A percentile compares a stretch with the other conserved stretches of the same genome.
Conservation (phyloP, 92 coral and sea anemone genomes). For the Palythoa grandiflora region DNA sequence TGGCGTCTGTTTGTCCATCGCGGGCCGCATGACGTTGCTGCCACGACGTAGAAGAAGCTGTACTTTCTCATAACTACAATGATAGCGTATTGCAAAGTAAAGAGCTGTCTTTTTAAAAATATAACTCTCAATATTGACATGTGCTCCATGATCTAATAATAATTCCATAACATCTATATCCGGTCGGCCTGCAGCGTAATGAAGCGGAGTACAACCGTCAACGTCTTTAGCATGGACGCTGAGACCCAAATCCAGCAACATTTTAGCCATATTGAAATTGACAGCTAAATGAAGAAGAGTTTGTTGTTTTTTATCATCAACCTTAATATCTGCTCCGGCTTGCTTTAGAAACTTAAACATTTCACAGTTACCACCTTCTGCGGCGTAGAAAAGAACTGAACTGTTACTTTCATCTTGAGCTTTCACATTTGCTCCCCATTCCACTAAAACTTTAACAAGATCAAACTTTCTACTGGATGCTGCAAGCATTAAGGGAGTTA, state of each 20-base stretch:
- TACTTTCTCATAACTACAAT: constrained; percentile 32
- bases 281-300: constrained; percentile 36
- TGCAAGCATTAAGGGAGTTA: constrained; percentile 40
- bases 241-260: constrained; percentile 35
- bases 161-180: constrained; percentile 29
- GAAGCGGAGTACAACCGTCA: constrained; percentile 39
- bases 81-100: constrained; percentile 40
- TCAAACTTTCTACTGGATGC: constrained; percentile 38
- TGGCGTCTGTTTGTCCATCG: constrained; percentile 48
- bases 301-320: constrained; percentile 42
- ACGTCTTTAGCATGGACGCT: constrained; percentile 29
- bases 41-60: constrained; percentile 43
- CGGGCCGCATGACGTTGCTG: background rate
- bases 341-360: constrained; percentile 26
- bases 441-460: constrained; percentile 21
- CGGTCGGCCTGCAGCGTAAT: constrained; percentile 42
- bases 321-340: constrained; percentile 40
- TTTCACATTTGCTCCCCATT: constrained; percentile 38
- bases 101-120: constrained; percentile 48
- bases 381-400: constrained; percentile 41
- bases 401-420: constrained; percentile 37
- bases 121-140: constrained; percentile 37
- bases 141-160: constrained; percentile 42
- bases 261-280: constrained; percentile 32
- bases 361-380: constrained; percentile 40